Conservation (phyloP, 1,140 invertebrate genomes). For the Dendrolimus punctatus region DNA sequence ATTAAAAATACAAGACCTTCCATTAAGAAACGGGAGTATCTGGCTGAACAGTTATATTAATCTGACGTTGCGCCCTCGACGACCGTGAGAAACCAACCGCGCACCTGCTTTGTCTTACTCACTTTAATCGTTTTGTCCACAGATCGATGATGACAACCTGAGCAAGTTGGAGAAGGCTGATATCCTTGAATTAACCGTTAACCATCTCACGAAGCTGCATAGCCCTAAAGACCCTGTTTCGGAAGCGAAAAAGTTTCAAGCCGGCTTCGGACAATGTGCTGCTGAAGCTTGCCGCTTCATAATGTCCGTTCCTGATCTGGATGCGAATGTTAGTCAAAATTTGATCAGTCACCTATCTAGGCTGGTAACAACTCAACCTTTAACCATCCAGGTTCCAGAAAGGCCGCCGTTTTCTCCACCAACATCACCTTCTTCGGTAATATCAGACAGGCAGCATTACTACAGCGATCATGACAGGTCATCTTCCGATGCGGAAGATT, state of each 20-base stretch:
- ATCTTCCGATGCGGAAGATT: constrained; percentile 50
- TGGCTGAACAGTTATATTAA: constrained; percentile 56
- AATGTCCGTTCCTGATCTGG: constrained; percentile 75
- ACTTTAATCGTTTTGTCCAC: constrained; percentile 53
- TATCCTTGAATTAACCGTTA: constrained; percentile 91
- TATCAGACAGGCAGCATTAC: constrained; percentile 56
- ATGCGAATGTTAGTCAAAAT: constrained; percentile 73
- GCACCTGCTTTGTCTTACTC: constrained; percentile 40
- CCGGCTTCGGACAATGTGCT: constrained; percentile 87
- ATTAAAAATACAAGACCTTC: constrained; percentile 44
- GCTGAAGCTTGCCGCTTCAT: constrained; percentile 86
- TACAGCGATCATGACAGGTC: constrained; percentile 58
- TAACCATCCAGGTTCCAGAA: constrained; percentile 62
- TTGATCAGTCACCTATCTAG: constrained; percentile 71
- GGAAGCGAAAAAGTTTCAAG: constrained; percentile 79
- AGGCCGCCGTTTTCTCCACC: constrained; percentile 57
- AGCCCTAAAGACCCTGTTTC: constrained; percentile 73
- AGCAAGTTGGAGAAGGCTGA: constrained; percentile 93
- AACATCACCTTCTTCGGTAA: constrained; percentile 50
- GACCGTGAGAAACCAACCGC: constrained; percentile 39
- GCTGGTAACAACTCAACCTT: constrained; percentile 47
- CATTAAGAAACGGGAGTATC: constrained; percentile 46
- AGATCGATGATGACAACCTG: constrained; percentile 84
- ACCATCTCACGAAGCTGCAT: constrained; percentile 84
- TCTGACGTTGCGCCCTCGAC: constrained; percentile 33